Conservation (phyloP, 2,113 vertebrate species). For the Lophotis ruficrista region DNA sequence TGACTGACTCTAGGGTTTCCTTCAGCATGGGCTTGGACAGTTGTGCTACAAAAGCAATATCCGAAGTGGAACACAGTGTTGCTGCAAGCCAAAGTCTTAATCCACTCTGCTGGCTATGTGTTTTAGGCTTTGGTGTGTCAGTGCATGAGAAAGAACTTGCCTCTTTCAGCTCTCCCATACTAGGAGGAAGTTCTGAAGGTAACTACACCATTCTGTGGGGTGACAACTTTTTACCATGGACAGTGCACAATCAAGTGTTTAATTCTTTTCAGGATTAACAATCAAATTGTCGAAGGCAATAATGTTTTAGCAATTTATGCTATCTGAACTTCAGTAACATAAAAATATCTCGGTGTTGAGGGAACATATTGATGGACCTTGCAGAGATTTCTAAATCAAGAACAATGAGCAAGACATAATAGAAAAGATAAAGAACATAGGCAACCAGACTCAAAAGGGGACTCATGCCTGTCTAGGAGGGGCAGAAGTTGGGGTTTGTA, state of each 20-base stretch:
- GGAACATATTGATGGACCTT: background rate
- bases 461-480: background rate
- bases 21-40: background rate
- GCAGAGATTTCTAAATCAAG: background rate
- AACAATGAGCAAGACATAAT: background rate
- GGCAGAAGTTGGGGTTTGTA: background rate
- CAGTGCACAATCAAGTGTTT: background rate
- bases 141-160: background rate
- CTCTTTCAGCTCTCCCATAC: background rate
- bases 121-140: background rate
- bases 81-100: background rate
- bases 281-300: background rate
- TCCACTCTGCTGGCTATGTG: background rate
- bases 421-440: background rate
- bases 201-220: background rate
- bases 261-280: background rate
- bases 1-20: accelerated
- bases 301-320: background rate
- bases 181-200: background rate
- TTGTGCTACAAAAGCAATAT: background rate
- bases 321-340: background rate
- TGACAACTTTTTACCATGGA: background rate
- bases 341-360: background rate
- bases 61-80: accelerated
- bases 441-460: background rate